Evolutionary conservation across 2,888 invertebrate species (phyloP), one percentile per base, ranked within the genome.

Genomic region (Ormyrus pomaceus): DNA sequence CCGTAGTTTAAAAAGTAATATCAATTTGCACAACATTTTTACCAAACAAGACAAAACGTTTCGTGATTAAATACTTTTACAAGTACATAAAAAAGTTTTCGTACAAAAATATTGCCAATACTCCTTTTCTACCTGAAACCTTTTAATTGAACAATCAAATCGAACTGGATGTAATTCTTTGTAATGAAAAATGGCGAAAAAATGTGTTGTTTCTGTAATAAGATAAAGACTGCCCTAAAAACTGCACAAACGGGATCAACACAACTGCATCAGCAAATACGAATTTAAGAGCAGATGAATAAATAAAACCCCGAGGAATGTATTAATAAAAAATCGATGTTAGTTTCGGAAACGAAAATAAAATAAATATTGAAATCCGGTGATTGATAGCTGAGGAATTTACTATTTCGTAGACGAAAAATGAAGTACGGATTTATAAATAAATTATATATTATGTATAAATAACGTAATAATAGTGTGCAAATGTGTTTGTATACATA

Each of bases 241-340:
- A 78, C 84, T 81, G 81, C 83, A 85, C 83, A 86, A 87, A 87
- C 84, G 88, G 88, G 88, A 88, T 86, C 88, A 88, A 88, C 84
- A 83, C 85, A 84, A 83, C 84, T 86, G 82, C 85, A 83, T 85
- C 66, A 55, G 64, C 46, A 56, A 10, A 77, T 13, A 68, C 19
- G 59, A 72, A 72, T 59, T 75, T 66, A 75, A 76, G 50, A 55
- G 58, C 56, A 70, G 59, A 53, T 45, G 53, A 78, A 66, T 48
- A 13, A 70, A 53, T 74, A 61, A 58, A 68, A 68, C 45, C 53
- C 53, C 59, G 53, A 34, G 50, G n/a, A 58, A 13, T 45, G 51
- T 6, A 55, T 9, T 66, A 13, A 8, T 51, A 13, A 68, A 55
- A 53, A 56, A 45, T 69, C 64, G 69, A 61, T 56, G 70, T 62